Base-by-base conservation (phyloP, 2,888 invertebrate genomes). In the Ormyrus labotus region DNA sequence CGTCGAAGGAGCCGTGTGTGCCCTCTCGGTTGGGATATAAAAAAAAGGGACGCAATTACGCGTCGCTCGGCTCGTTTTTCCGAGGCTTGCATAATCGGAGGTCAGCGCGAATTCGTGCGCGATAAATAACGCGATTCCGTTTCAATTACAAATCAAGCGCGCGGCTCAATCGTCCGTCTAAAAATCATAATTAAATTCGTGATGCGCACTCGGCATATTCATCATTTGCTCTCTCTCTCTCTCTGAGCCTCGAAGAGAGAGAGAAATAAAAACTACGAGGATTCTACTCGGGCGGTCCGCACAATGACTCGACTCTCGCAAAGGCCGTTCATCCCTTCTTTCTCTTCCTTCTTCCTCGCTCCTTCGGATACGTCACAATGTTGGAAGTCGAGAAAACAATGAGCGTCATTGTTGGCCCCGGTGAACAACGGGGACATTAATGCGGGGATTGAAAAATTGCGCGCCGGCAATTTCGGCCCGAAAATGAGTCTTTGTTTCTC, bases 141-240 rank as follows among this genome's bases (percentile, higher is more conserved):
- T 71, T 78, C 78, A 78, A 78, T 78, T 72, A 69, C 77, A 74
- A 34, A 74, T 74, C 65, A 65, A 58, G 57, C 51, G 53, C 64
- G 45, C 55, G 47, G 11, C 10, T 70, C 65, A 48, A 58, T 55
- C 60, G 51, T 51, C 64, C 51, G 72, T 76, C 76, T 71, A 80
- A 80, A 80, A 80, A 75, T 80, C 68, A 81, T 81, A 81, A 81
- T 81, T 81, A 81, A 81, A 81, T 81, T 81, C 78, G 78, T 78
- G 78, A 78, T 72, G 73, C 64, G 57, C 73, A 53, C 64, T 64
- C 45, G 64, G 65, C 61, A 68, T 34, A 34, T 76, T 68, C 61
- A 79, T 76, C 67, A 72, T 73, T 57, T n/a, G 53, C 53, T 8
- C 53, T 53, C 13, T n/a, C 13, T 8, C 53, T 8, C 53, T 53